Conservation (phyloP, 1,140 invertebrate species). For the Drosophila paulistorum region DNA sequence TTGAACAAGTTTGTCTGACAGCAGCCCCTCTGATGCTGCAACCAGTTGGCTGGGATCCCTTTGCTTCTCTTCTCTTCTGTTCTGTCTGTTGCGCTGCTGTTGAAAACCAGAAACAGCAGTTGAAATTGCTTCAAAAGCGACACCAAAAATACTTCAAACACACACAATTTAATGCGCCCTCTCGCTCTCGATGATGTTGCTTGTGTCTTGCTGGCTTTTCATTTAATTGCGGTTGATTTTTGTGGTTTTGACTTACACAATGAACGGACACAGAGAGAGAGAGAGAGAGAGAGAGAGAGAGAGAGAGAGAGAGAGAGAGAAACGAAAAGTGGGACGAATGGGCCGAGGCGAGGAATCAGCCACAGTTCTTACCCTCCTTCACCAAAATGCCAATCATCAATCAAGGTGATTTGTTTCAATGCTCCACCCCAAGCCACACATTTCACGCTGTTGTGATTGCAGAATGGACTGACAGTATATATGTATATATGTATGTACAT, state of each 20-base stretch:
- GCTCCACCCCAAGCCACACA: slow-evolving; percentile 67
- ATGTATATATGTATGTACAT: not conserved
- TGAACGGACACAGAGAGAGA: not conserved
- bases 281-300: slow-evolving; percentile 4
- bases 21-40: slow-evolving; percentile 40
- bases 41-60: slow-evolving; percentile 19
- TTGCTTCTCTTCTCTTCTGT: slow-evolving; percentile 3
- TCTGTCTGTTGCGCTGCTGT: slow-evolving; percentile 19
- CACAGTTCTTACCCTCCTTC: slow-evolving; percentile 27
- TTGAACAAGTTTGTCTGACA: slow-evolving; percentile 44
- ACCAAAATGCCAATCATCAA: slow-evolving; percentile 80
- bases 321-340: too few species aligned
- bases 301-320: slow-evolving; percentile 16
- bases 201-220: slow-evolving; percentile 51
- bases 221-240: slow-evolving; percentile 81
- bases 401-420: slow-evolving; percentile 81
- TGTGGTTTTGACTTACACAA: slow-evolving; percentile 64
- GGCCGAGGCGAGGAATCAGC: not conserved
- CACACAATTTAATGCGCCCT: slow-evolving; percentile 33
- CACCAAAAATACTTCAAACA: slow-evolving; percentile 37
- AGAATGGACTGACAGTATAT: slow-evolving; percentile 65
- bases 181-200: slow-evolving; percentile 22
- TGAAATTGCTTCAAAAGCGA: slow-evolving; percentile 39
- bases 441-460: slow-evolving; percentile 78
- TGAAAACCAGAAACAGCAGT: slow-evolving; percentile 42